Conservation (phyloP, 1,140 invertebrate genomes). For the Tetranychus urticae region DNA sequence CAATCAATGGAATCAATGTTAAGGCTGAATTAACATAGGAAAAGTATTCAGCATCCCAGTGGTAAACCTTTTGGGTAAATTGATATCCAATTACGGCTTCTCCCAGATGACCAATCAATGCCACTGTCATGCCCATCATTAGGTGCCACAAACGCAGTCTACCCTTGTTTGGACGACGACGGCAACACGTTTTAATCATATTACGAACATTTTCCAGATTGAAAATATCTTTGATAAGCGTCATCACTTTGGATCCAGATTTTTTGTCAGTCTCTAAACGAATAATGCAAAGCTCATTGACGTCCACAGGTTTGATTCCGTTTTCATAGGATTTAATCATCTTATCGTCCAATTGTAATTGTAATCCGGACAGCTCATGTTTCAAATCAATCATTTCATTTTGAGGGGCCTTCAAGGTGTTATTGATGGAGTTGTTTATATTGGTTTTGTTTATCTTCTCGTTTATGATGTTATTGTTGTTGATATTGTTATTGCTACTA, state of each 20-base stretch:
- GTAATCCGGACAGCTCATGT: too few relatives aligned
- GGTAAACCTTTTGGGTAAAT: slow-evolving; percentile 5
- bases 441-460: background rate
- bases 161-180: background rate
- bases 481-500: too few relatives aligned
- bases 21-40: slow-evolving; percentile 3
- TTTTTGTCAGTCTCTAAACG: background rate
- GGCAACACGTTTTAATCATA: background rate
- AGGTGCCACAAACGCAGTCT: slow-evolving; percentile 1
- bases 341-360: too few relatives aligned
- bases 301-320: too few relatives aligned
- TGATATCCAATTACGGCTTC: slow-evolving; percentile 1
- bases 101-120: slow-evolving; percentile 1
- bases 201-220: slow-evolving; percentile 2
- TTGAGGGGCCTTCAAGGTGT: too few relatives aligned
- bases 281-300: too few relatives aligned
- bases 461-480: background rate
- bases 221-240: slow-evolving; percentile 1
- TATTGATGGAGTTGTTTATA: too few relatives aligned
- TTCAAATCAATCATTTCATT: too few relatives aligned
- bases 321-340: too few relatives aligned
- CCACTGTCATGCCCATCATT: background rate
- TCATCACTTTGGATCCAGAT: background rate
- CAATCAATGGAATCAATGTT: background rate
- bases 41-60: slow-evolving; percentile 5